Percentiles rank a stretch among this genome's conserved stretches.
Evolutionary conservation across 1,140 invertebrate species (phyloP).

Genomic region (Tetragnatha versicolor): DNA sequence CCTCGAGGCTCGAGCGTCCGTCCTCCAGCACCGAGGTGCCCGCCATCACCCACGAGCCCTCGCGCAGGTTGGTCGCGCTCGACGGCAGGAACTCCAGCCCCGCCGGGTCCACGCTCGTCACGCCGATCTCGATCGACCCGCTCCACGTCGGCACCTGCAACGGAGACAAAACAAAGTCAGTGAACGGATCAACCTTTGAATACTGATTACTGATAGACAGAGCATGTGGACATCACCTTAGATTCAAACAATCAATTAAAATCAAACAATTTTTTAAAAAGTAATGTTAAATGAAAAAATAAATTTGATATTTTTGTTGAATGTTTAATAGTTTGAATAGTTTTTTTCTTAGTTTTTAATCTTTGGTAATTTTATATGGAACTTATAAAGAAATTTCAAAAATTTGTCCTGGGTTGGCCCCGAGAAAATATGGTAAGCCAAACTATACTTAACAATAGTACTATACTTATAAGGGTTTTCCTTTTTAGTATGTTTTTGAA

Average conservation of each 20-base stretch:
- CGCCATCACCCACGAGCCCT: constrained; percentile 90
- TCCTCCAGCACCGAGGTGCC: constrained; percentile 81
- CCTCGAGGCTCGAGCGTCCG: constrained; percentile 78
- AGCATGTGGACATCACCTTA: background rate
- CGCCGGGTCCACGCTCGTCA: constrained; percentile 83
- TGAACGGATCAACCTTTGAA: background rate
- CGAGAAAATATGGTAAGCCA: too few relatives aligned
- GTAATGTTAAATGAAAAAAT: too few relatives aligned
- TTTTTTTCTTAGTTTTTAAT: too few relatives aligned
- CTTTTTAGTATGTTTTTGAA: too few relatives aligned
- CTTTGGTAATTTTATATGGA: too few relatives aligned
- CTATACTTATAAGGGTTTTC: too few relatives aligned
- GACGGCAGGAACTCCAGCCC: constrained; percentile 77
- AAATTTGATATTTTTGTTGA: too few relatives aligned
- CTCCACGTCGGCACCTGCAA: constrained; percentile 83
- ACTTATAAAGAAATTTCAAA: too few relatives aligned
- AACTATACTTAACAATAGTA: too few relatives aligned
- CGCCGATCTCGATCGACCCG: constrained; percentile 90
- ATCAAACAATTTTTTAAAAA: too few relatives aligned
- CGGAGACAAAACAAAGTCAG: constrained; percentile 10
- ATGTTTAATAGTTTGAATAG: too few relatives aligned
- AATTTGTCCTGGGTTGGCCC: too few relatives aligned
- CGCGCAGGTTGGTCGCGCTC: constrained; percentile 81
- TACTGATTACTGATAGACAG: background rate
- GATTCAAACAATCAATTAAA: background rate